phyloP scores from a whole-genome alignment of 1,140 invertebrate genomes.

The Nymphalis io region DNA sequence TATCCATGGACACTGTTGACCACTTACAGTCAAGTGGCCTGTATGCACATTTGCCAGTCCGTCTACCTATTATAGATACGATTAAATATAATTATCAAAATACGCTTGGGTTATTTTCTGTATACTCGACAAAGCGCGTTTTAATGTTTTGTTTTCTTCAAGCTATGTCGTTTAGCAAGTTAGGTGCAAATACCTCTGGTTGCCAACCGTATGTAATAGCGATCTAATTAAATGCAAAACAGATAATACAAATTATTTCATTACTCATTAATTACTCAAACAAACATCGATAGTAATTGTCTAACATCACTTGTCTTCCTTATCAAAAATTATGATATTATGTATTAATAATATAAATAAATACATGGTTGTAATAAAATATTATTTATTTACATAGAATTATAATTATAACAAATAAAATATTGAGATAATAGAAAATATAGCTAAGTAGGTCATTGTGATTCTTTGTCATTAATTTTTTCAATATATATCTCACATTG shows the following conservation, averaged over 20 bases:
- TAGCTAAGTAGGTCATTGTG: neutral
- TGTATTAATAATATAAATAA: neutral
- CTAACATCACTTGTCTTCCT: conserved; percentile 48
- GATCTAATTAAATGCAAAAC: conserved; percentile 53
- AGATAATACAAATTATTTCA: conserved; percentile 66
- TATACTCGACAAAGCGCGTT: neutral
- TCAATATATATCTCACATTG: neutral
- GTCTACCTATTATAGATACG: too few relatives aligned
- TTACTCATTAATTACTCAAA: conserved; percentile 71
- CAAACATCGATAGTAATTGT: conserved; percentile 42
- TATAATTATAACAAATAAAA: neutral
- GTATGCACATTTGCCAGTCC: too few relatives aligned
- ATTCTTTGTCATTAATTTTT: neutral
- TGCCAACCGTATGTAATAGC: conserved; percentile 24
- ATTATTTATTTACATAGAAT: neutral
- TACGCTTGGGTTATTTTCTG: too few relatives aligned
- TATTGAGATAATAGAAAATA: conserved; percentile 8
- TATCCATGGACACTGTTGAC: too few relatives aligned
- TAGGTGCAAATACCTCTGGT: neutral
- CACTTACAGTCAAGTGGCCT: too few relatives aligned
- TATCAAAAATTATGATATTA: conserved; percentile 14
- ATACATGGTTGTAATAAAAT: neutral
- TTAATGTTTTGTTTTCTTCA: neutral
- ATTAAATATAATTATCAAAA: too few relatives aligned
- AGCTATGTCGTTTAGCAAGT: neutral